Evolutionary conservation across 2,888 invertebrate genomes (phyloP).

Genomic region (Disparrhopalites patrizii): DNA sequence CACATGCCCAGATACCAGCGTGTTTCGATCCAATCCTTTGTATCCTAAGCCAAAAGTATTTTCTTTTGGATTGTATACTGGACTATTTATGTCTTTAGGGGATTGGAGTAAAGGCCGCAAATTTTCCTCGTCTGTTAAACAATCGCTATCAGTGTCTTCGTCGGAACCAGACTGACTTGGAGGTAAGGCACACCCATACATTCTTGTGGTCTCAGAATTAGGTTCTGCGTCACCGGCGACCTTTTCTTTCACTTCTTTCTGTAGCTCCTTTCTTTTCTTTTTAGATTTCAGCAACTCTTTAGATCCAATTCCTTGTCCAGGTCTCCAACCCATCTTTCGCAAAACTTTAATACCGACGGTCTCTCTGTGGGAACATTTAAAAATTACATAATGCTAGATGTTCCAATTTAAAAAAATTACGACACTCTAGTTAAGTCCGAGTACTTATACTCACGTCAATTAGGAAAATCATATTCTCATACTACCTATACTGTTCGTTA

Average conservation of each 20-base stretch:
- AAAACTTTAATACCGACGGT: slow-evolving; percentile 83
- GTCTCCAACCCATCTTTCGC: slow-evolving; percentile 87
- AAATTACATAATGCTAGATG: too few relatives aligned
- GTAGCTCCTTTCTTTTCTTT: slow-evolving; percentile 36
- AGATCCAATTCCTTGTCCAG: slow-evolving; percentile 78
- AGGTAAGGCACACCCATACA: slow-evolving; percentile 55
- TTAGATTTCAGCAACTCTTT: slow-evolving; percentile 55
- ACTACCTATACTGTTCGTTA: too few relatives aligned
- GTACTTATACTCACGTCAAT: too few relatives aligned
- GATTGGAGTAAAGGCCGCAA: slow-evolving; percentile 56
- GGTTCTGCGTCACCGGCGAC: background rate
- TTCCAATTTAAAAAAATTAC: too few relatives aligned
- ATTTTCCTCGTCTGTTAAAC: slow-evolving; percentile 34
- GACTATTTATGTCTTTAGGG: slow-evolving; percentile 75
- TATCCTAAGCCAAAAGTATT: slow-evolving; percentile 80
- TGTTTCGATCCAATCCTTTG: slow-evolving; percentile 64
- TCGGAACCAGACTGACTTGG: slow-evolving; percentile 55
- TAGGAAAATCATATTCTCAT: too few relatives aligned
- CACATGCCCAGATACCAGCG: slow-evolving; percentile 55
- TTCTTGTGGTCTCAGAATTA: slow-evolving; percentile 49
- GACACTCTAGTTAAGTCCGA: too few relatives aligned
- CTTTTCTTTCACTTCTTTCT: slow-evolving; percentile 16
- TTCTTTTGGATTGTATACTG: slow-evolving; percentile 67
- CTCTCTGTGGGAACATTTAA: too few relatives aligned
- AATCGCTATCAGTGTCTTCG: slow-evolving; percentile 52